Percentiles rank a stretch among this genome's conserved stretches.
phyloP scores from a whole-genome alignment of 2,113 vertebrate species.

The Podiceps cristatus region DNA sequence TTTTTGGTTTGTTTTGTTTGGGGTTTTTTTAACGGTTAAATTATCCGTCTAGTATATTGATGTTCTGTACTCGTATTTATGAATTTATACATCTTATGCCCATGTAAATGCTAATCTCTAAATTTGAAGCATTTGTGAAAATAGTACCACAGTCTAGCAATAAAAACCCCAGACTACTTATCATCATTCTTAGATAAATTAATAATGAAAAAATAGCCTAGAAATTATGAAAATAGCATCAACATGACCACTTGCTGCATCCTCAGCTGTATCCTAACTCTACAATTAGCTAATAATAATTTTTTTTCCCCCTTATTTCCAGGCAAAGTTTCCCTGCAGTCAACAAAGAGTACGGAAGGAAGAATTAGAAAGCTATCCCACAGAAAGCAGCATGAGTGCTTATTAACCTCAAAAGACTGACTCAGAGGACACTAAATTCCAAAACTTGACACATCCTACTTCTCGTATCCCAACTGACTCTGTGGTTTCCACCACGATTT shows the following conservation, averaged over 20 bases:
- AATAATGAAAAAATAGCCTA: constrained; percentile 8
- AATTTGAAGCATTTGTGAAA: not conserved
- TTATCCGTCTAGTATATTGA: not conserved
- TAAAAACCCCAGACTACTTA: not conserved
- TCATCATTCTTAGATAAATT: not conserved
- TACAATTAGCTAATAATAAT: constrained; percentile 24
- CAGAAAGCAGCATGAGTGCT: constrained; percentile 17
- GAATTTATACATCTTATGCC: not conserved
- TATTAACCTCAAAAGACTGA: constrained; percentile 63
- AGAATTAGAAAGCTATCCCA: constrained; percentile 23
- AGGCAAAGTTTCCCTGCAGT: not conserved
- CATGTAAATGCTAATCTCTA: not conserved
- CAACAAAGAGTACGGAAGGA: not conserved
- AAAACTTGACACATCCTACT: constrained; percentile 28
- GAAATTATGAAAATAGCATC: not conserved
- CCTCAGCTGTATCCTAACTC: not conserved
- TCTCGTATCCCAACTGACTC: not conserved
- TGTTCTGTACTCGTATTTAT: not conserved
- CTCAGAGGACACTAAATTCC: constrained; percentile 52
- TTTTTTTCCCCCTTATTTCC: not conserved
- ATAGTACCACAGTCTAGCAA: not conserved
- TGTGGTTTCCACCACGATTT: constrained; percentile 29
- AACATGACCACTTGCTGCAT: not conserved
- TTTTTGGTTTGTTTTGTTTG: not conserved
- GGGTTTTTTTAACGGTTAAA: not conserved